Percentiles rank a stretch among this genome's conserved stretches.
These are phyloP conservation scores for Microhierax caerulescens DNA, from an alignment of 2,797 vertebrate species.

Conservation along the genomic window DNA sequence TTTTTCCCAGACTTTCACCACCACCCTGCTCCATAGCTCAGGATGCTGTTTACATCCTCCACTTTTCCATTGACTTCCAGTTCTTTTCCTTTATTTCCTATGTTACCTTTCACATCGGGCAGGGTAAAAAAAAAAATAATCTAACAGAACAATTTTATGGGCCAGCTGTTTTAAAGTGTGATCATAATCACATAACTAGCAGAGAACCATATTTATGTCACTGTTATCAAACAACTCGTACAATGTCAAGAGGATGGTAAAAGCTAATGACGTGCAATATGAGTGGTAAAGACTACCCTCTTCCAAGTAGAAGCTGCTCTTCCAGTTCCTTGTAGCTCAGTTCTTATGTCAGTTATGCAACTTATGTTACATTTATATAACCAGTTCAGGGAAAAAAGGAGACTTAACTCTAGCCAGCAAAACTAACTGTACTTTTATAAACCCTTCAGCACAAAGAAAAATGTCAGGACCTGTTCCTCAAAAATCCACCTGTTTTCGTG, in stretches of 20 bases:
- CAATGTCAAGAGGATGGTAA: not conserved
- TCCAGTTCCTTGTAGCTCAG: not conserved
- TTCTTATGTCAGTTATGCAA: not conserved
- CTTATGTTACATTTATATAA: not conserved
- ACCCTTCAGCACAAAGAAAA: not conserved
- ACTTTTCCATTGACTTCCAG: not conserved
- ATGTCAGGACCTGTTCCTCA: not conserved
- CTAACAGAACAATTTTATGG: not conserved
- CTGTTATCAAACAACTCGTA: not conserved
- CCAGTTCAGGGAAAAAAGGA: not conserved
- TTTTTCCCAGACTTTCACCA: not conserved
- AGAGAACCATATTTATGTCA: not conserved
- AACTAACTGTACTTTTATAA: not conserved
- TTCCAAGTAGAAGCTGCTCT: not conserved
- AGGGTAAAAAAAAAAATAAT: not conserved
- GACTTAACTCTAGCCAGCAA: not conserved
- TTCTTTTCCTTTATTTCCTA: not conserved
- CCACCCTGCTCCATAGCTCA: not conserved
- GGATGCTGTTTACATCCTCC: not conserved
- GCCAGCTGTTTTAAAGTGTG: not conserved
- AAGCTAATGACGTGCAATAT: not conserved
- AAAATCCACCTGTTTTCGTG: conserved; percentile 9
- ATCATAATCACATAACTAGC: not conserved
- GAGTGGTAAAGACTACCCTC: not conserved
- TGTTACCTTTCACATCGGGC: not conserved